phyloP scores from a whole-genome alignment of 2,113 vertebrate species.

The Campylomormyrus tamandua region DNA sequence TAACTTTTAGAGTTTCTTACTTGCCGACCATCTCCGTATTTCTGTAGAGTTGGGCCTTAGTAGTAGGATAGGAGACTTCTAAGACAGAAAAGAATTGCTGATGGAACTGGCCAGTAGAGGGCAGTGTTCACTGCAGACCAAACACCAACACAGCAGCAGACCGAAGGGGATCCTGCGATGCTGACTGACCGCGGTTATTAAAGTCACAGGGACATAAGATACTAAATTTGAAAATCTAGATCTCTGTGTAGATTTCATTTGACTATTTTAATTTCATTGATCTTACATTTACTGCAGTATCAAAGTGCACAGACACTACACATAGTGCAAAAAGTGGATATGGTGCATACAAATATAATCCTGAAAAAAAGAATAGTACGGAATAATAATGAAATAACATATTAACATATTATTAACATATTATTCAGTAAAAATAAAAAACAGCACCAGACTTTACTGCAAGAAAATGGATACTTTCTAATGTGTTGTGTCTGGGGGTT shows the following conservation, averaged over 20 bases:
- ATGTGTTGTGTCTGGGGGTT: neutral
- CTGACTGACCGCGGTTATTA: neutral
- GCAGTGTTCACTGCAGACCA: neutral
- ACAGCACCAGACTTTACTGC: neutral
- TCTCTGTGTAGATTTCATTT: neutral
- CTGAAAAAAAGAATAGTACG: neutral
- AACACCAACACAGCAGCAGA: neutral
- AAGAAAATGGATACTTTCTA: neutral
- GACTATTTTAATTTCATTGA: neutral
- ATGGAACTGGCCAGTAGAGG: neutral
- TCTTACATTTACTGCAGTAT: neutral
- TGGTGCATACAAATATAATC: neutral
- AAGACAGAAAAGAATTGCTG: neutral
- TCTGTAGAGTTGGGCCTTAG: neutral
- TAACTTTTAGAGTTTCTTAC: neutral
- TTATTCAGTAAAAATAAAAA: neutral
- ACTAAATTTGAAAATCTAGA: neutral
- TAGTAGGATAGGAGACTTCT: neutral
- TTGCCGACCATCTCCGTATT: neutral
- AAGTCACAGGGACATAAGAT: neutral
- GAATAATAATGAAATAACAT: neutral
- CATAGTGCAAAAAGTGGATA: neutral
- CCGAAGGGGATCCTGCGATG: neutral
- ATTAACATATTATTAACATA: neutral
- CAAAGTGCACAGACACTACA: neutral